Evolutionary conservation across 2,113 vertebrate species (phyloP).

Genomic region (Blennius ocellaris): DNA sequence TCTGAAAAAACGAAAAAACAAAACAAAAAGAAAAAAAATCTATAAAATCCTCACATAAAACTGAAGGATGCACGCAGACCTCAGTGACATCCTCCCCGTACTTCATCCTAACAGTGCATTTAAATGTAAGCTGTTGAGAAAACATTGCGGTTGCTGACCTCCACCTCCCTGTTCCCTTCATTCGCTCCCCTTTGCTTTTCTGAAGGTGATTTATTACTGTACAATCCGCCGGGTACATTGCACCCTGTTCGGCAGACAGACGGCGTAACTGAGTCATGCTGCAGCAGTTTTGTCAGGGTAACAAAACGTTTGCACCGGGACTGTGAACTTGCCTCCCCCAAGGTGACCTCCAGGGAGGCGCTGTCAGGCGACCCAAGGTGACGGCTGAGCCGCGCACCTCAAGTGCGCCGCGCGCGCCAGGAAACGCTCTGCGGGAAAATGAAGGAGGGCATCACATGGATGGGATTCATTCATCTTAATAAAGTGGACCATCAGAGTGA

Average conservation of each 20-base stretch:
- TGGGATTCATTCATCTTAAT: conserved; percentile 77
- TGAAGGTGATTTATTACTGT: conserved; percentile 60
- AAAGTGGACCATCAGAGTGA: conserved; percentile 72
- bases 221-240: conserved; percentile 33
- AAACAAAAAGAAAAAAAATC: conserved; percentile 6
- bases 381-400: conserved; percentile 46
- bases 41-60: conserved; percentile 14
- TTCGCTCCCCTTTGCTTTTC: conserved; percentile 33
- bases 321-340: conserved; percentile 61
- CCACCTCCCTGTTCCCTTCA: conserved; percentile 38
- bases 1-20: conserved; percentile 19
- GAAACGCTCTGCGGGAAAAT: conserved; percentile 53
- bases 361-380: conserved; percentile 65
- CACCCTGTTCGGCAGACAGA: conserved; percentile 44
- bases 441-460: conserved; percentile 51
- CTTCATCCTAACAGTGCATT: conserved; percentile 47
- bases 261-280: conserved; percentile 69
- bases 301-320: conserved; percentile 56
- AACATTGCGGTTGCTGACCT: conserved; percentile 61
- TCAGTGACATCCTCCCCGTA: conserved; percentile 16
- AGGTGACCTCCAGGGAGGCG: conserved; percentile 71
- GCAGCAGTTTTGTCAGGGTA: conserved; percentile 68
- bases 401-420: conserved; percentile 1
- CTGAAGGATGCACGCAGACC: conserved; percentile 23
- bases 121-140: conserved; percentile 54